Base-by-base conservation (phyloP, 1,140 invertebrate species). In the Brachystomella parvula region DNA sequence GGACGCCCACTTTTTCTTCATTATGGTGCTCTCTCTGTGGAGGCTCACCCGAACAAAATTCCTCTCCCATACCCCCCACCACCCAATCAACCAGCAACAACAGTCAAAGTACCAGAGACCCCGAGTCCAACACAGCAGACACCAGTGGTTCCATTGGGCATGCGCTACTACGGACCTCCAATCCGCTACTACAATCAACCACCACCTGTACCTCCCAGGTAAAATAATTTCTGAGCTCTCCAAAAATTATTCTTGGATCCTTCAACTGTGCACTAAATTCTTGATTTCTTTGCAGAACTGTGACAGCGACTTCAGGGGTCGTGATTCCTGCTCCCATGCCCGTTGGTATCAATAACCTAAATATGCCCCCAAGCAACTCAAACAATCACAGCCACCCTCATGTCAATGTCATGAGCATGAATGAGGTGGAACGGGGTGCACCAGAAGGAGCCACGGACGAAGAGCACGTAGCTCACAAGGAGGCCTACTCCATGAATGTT, bases 41-140 rank as follows among this genome's bases (percentile, higher is more conserved):
- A 73, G 57, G 72, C 72, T 67, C 72, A 73, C 64, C 72, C 72
- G 2, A 73, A 71, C 56, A 73, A 73, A 65, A 71, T 73, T n/a
- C 59, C 66, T 12, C 67, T 67, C 31, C 69, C 72, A 44, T 58
- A 24, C 19, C 49, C 12, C 9, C 39, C 9, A n/a, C 39, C 9
- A 44, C 39, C 9, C 9, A 9, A 44, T 12, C 39, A 9, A 24
- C 6, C 49, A 19, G 12, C 49, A 15, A 6, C 49, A 24, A 12
- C 12, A 24, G 64, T 49, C 6, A 65, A 69, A 64, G 66, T 69
- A 30, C 69, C 69, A 26, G 69, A 73, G 58, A 71, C 69, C 26
- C 72, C 72, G 19, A 64, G 61, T 30, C 72, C 72, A 2, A 71
- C 72, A 28, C 72, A 73, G 30, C 72, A 70, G 24, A 69, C 63